Conservation (phyloP, 1,140 invertebrate genomes). For the Drosophila littoralis region DNA sequence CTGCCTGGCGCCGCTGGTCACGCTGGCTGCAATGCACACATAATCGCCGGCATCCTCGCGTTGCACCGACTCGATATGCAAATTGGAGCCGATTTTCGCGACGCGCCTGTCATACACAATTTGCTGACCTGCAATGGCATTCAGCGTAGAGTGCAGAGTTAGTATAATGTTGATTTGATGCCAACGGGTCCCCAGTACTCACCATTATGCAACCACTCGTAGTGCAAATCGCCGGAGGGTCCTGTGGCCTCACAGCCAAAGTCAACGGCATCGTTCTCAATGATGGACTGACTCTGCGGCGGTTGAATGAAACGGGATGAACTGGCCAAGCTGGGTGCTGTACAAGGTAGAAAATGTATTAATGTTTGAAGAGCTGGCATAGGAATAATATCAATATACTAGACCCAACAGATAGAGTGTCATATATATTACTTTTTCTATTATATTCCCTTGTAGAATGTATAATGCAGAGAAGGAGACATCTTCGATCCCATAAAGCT, state of each 20-base stretch:
- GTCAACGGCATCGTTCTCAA: constrained; percentile 71
- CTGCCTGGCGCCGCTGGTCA: constrained; percentile 77
- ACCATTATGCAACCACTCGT: constrained; percentile 83
- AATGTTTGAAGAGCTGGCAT: constrained; percentile 4
- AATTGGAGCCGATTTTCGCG: constrained; percentile 71
- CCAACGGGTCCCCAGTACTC: constrained; percentile 14
- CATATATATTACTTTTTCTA: not conserved
- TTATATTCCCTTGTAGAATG: too few species aligned
- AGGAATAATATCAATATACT: constrained; percentile 9
- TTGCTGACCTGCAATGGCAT: constrained; percentile 66
- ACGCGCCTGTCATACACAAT: constrained; percentile 75
- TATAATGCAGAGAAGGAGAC: too few species aligned
- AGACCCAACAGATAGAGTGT: not conserved
- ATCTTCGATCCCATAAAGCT: too few species aligned
- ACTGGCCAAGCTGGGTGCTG: constrained; percentile 43
- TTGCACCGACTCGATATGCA: constrained; percentile 76
- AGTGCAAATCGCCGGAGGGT: constrained; percentile 60
- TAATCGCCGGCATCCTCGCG: constrained; percentile 78
- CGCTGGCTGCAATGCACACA: constrained; percentile 79
- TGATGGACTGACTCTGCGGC: constrained; percentile 72
- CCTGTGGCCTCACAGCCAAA: constrained; percentile 75
- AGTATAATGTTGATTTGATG: constrained; percentile 1
- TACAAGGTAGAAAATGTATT: constrained; percentile 18
- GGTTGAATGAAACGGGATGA: constrained; percentile 66
- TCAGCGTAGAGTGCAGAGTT: not conserved